Base-by-base conservation (phyloP, 2,888 invertebrate species). In the Catocala fraxini region DNA sequence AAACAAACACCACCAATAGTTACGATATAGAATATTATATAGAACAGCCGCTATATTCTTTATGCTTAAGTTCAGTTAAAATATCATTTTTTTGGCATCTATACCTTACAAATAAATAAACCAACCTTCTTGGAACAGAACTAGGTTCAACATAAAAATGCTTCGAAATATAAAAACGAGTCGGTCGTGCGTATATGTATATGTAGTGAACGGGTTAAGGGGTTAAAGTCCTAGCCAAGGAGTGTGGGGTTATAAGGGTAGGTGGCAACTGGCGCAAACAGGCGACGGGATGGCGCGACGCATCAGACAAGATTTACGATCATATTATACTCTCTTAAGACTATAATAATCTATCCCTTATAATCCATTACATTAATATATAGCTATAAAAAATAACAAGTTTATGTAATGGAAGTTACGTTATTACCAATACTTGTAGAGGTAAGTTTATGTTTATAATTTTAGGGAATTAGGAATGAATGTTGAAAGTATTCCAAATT, bases 261-360 rank as follows among this genome's bases (percentile, higher is more conserved):
- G 61, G 33, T 15, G 12, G 11, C 39, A 11, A 46, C 56, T 15
- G 53, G 13, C 65, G 67, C 58, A 41, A 9, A 49, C 55, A 59
- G 74, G 74, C 74, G 74, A 47, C 74, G 35, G 47, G n/a, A 6
- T 52, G 74, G 49, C 75, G 76, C 65, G 75, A 63, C 69, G 49
- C 35, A 53, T 51, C 59, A 49, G 25, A 34, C 12, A 34, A 51
- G 51, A 51, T 67, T 65, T 60, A 75, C 58, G 48, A 54, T 35
- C 53, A 35, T 51, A 65, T 67, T 66, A 60, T 60, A 41, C 53
- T 25, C 45, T 13, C 41, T 46, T 57, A 53, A 62, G 60, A 63
- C 12, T 13, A 5, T 11, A 34, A 51, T 35, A 52, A 43, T 12
- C 41, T 51, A 48, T 33, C 15, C 56, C 62, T 58, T 48, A 25